Base-by-base conservation (phyloP, 2,797 vertebrate species). In the Spondyliosoma cantharus region DNA sequence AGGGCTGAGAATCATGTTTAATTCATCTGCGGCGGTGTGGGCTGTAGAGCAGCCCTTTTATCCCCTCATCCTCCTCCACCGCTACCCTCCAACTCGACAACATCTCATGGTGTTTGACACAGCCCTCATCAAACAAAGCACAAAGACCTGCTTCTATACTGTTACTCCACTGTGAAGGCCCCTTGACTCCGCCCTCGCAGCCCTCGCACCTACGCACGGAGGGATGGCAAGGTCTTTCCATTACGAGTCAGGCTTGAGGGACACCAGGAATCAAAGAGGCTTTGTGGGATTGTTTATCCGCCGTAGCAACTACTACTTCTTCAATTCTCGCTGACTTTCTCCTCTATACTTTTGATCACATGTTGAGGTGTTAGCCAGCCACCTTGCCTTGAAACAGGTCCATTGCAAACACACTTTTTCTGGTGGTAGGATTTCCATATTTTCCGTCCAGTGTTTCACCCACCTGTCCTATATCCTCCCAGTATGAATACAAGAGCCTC, bases 121-220 rank as follows among this genome's bases (percentile, higher is more conserved):
- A 82, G 83, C 74, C 85, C 87, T 86, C 72, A 81, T 85, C 76
- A 76, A 92, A 90, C 86, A 93, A 95, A 95, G 94, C 95, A 95
- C 94, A 95, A 95, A 90, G 84, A 94, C 91, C 92, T 92, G 93
- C 94, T 94, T 89, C 92, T 91, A 84, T 92, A 93, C 92, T 91
- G 87, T 92, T 90, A 92, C 83, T 86, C 91, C 93, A 93, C 93
- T 94, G 95, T 94, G 93, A 95, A 93, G 91, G 91, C 94, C 90
- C 87, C 85, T 84, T 79, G 81, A 90, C 87, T 86, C 88, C 81
- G 75, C 86, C 89, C 87, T 89, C 84, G 60, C 81, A 54, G 79
- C 84, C 90, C 83, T 89, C 77, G 67, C 59, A 76, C 74, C 71
- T 76, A 68, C 83, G 74, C 56, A 3, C 65, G 43, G 80, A 79